These are phyloP conservation scores for Scolanthus callimorphus DNA, from an alignment of 92 coral and sea anemone species.

Conservation along the genomic window DNA sequence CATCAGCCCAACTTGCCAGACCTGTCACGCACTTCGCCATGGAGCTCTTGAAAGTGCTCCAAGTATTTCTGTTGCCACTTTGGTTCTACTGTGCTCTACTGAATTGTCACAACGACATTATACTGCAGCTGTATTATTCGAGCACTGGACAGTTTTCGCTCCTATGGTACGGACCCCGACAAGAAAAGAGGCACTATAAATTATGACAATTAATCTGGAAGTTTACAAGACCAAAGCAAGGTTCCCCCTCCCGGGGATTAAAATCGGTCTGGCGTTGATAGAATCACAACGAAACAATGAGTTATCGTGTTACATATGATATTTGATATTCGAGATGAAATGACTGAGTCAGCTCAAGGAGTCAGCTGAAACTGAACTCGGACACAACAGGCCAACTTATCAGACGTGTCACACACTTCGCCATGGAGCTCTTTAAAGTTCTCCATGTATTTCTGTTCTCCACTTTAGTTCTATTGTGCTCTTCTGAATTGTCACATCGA, in stretches of 20 bases:
- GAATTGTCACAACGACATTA: conserved; percentile 19
- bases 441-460: background rate
- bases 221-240: conserved; percentile 63
- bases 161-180: conserved; percentile 14
- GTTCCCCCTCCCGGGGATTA: too few relatives aligned
- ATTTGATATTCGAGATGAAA: too few relatives aligned
- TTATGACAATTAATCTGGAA: conserved; percentile 71
- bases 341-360: too few relatives aligned
- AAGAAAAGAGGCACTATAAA: conserved; percentile 61
- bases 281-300: too few relatives aligned
- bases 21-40: too few relatives aligned
- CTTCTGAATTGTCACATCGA: background rate
- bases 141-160: conserved; percentile 59
- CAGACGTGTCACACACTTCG: too few relatives aligned
- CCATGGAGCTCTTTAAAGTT: background rate
- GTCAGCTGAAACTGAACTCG: too few relatives aligned
- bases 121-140: conserved; percentile 87
- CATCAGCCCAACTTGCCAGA: too few relatives aligned
- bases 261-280: too few relatives aligned
- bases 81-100: background rate
- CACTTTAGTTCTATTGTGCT: background rate
- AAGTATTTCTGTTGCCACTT: background rate
- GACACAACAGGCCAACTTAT: too few relatives aligned
- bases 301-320: too few relatives aligned
- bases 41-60: background rate